Conservation (phyloP, 2,113 vertebrate species). For the Strix uralensis region DNA sequence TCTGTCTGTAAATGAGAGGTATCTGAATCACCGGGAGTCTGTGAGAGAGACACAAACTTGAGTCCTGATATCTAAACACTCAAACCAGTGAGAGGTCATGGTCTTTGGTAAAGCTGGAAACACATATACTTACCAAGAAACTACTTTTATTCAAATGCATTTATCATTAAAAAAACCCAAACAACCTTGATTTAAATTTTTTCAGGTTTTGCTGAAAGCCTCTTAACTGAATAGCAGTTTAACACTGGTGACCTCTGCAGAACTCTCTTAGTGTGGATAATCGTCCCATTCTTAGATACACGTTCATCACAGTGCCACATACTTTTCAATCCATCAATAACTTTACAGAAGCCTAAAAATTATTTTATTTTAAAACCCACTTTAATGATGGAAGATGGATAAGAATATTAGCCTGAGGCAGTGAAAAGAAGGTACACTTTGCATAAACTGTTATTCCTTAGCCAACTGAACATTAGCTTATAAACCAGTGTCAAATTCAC, state of each 20-base stretch:
- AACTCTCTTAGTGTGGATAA: not conserved
- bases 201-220: not conserved
- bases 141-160: not conserved
- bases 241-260: not conserved
- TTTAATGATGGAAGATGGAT: not conserved
- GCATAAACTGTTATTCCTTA: not conserved
- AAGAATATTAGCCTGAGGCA: not conserved
- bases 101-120: not conserved
- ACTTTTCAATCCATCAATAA: not conserved
- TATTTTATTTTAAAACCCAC: not conserved
- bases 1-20: not conserved
- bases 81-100: not conserved
- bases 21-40: accelerated
- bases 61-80: not conserved
- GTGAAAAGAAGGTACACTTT: not conserved
- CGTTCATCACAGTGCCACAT: not conserved
- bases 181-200: not conserved
- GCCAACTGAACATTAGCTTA: not conserved
- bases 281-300: not conserved
- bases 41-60: not conserved
- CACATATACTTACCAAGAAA: not conserved
- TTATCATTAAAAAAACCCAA: not conserved
- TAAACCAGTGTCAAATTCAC: not conserved
- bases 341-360: not conserved
- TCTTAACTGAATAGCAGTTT: not conserved